These are phyloP conservation scores for Dendrolimus punctatus DNA, from an alignment of 1,140 invertebrate genomes.

Conservation along the genomic window DNA sequence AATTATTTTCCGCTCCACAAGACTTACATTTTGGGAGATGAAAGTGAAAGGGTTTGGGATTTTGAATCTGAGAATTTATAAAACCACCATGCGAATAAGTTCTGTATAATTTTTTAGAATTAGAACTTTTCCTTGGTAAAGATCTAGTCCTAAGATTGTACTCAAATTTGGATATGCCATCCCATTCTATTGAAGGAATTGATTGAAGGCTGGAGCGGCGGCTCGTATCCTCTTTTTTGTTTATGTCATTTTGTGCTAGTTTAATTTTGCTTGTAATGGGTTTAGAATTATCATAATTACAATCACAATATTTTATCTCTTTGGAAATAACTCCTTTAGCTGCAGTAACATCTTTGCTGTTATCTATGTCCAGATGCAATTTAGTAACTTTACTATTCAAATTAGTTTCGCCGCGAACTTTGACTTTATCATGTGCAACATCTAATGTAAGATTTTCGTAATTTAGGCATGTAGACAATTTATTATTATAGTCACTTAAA, in stretches of 20 bases:
- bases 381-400: no score
- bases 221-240: constrained; percentile 24
- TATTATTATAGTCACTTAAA: no score
- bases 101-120: constrained; percentile 32
- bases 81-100: constrained; percentile 60
- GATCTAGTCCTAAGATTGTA: constrained; percentile 35
- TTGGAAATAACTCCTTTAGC: no score
- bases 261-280: no score
- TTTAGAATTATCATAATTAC: no score
- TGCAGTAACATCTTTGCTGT: no score
- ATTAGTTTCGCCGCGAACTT: no score
- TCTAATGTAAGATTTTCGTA: no score
- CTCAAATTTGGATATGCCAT: constrained; percentile 34
- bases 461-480: no score
- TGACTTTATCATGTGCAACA: no score
- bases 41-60: constrained; percentile 56
- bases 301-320: no score
- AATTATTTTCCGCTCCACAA: constrained; percentile 31
- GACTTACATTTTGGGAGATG: constrained; percentile 51
- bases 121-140: constrained; percentile 25
- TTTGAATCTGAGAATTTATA: constrained; percentile 47
- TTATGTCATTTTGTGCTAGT: constrained; percentile 1
- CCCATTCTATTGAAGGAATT: constrained; percentile 50
- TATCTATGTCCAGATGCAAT: no score
- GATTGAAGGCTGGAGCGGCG: constrained; percentile 47